phyloP scores from a whole-genome alignment of 2,797 vertebrate species.

The Coluber constrictor region DNA sequence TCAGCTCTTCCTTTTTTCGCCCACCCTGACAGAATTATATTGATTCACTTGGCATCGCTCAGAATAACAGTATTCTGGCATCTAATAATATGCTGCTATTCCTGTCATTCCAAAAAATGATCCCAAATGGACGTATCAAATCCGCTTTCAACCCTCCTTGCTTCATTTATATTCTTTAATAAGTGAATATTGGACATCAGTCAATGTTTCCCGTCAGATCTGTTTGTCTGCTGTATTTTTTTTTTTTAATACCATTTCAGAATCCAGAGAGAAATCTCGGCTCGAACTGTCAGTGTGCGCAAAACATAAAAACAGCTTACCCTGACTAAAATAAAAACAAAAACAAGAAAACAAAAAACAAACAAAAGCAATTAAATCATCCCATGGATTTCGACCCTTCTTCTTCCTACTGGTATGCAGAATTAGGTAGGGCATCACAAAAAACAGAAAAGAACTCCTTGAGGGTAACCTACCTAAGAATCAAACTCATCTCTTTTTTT shows the following conservation, averaged over 20 bases:
- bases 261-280: conserved; percentile 63
- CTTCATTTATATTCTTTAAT: conserved; percentile 66
- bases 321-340: conserved; percentile 33
- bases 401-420: conserved; percentile 22
- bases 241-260: conserved; percentile 37
- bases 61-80: conserved; percentile 50
- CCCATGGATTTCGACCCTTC: conserved; percentile 33
- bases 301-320: conserved; percentile 38
- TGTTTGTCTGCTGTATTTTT: conserved; percentile 27
- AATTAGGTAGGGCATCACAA: conserved; percentile 17
- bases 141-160: conserved; percentile 46
- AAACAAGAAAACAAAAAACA: background rate
- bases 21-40: conserved; percentile 20
- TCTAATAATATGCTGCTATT: conserved; percentile 48
- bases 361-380: conserved; percentile 49
- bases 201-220: conserved; percentile 57
- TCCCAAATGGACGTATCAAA: conserved; percentile 48
- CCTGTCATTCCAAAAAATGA: conserved; percentile 51
- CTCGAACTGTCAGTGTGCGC: conserved; percentile 53
- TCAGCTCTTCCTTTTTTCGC: background rate
- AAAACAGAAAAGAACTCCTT: conserved; percentile 21
- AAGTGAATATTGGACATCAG: conserved; percentile 50
- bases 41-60: conserved; percentile 48
- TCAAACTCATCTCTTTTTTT: conserved; percentile 32
- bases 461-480: conserved; percentile 3